Base-by-base conservation (phyloP, 2,113 vertebrate species). In the Percina caprodes region DNA sequence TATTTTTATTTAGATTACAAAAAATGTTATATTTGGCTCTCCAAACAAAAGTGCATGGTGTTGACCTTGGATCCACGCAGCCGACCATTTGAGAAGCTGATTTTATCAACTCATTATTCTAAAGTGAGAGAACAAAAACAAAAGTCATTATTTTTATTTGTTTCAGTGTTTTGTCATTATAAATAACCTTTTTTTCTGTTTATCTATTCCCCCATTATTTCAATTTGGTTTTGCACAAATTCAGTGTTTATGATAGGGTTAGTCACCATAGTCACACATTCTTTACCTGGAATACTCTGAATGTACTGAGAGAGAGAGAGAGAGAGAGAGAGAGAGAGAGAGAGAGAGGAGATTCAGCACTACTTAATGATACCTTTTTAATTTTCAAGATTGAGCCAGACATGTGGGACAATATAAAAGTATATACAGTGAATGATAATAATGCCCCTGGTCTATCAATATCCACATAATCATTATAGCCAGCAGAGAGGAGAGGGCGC, bases 381-480 rank as follows among this genome's bases (percentile, higher is more conserved):
- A 71, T 70, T 79, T 83, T 84, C 71, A 68, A 72, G 24, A 87
- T 55, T 69, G 65, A 82, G 69, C 33, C 82, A 77, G 88, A 90
- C 88, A 86, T 89, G 85, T 12, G 60, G 82, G 63, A 90, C 80
- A 88, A 86, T 91, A 87, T 88, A 88, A 91, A 87, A 88, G 77
- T 86, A 87, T 79, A 88, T 86, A 69, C 76, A 83, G 84, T 86
- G 77, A 70, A 89, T 62, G 83, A 93, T 93, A 94, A 94, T 93
- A 91, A 94, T 91, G 89, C 86, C 87, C 72, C 77, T 85, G 65
- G 84, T 91, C 92, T 92, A 92, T 91, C 92, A 92, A 92, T 92
- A 90, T 88, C 90, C 90, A 93, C 90, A 89, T 91, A 66, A 90
- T 92, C 79, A 93, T 92, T 90, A 93, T 93, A 88, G 89, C 75